These are phyloP conservation scores for Galeopsomyia nigrocyanea DNA, from an alignment of 2,888 invertebrate genomes.

Conservation along the genomic window DNA sequence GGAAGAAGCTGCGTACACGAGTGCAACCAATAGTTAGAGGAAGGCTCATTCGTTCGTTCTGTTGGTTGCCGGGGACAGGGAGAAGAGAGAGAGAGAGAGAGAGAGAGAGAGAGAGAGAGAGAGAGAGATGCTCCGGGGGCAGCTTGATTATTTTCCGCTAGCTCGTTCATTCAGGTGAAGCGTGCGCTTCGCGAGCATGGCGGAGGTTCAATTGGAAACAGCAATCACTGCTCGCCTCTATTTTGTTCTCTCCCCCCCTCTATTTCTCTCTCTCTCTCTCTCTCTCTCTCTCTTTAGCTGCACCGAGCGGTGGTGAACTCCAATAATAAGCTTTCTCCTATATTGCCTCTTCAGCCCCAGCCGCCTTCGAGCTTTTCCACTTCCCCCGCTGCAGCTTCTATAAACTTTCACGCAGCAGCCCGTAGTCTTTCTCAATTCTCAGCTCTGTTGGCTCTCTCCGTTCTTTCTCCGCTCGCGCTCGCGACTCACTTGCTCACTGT, in stretches of 20 bases:
- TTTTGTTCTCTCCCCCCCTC: conserved; percentile 65
- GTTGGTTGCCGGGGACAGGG: conserved; percentile 34
- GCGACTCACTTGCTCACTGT: conserved; percentile 4
- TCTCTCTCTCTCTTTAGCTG: neutral
- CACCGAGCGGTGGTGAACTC: conserved; percentile 63
- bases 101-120: neutral
- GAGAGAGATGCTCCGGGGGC: conserved; percentile 66
- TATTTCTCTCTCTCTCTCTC: conserved; percentile 64
- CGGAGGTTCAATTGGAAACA: conserved; percentile 69
- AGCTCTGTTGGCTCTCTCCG: neutral
- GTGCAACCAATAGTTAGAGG: conserved; percentile 24
- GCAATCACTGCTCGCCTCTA: conserved; percentile 69
- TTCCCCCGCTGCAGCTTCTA: neutral
- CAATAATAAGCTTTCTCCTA: conserved; percentile 70
- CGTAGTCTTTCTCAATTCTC: conserved; percentile 37
- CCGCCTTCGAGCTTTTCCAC: conserved; percentile 48
- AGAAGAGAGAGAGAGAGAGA: conserved; percentile 47
- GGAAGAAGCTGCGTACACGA: neutral
- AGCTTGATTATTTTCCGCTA: conserved; percentile 69
- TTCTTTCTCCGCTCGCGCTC: conserved; percentile 5
- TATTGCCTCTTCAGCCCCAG: conserved; percentile 67
- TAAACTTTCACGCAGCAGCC: neutral
- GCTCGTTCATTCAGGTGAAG: conserved; percentile 69
- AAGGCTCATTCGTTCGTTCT: conserved; percentile 27
- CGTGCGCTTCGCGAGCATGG: conserved; percentile 58